Base-by-base conservation (phyloP, 2,888 invertebrate species). In the Muscina levida region DNA sequence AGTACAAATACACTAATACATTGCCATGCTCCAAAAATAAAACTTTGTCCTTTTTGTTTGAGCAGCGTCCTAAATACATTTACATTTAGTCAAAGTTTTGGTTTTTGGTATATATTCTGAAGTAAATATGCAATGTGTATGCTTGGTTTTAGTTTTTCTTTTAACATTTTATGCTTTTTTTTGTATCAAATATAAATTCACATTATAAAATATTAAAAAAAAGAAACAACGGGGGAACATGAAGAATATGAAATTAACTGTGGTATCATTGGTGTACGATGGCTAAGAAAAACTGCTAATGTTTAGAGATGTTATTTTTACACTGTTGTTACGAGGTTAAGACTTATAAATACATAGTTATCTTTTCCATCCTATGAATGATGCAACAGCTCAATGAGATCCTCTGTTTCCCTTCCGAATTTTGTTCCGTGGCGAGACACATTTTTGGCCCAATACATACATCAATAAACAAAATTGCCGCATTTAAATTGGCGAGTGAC, bases 201-300 rank as follows among this genome's bases (percentile, higher is more conserved):
- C 59, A 81, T 77, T 77, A 81, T 72, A 77, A 77, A 77, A 73
- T 65, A 76, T 62, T 46, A 71, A 65, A 76, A 62, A 26, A 65
- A 71, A 42, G 66, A 42, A 24, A 65, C 62, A 19, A 22, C n/a
- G n/a, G n/a, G n/a, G n/a, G 42, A 15, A 19, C 6, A n/a, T 31
- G 19, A 71, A 74, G 73, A 68, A 72, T 56, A 67, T n/a, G 53
- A 42, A 81, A 72, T 56, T n/a, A 42, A 53, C 59, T 22, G 10
- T 68, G 42, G 31, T 13, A 15, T 22, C 19, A 59, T n/a, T 17
- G 13, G n/a, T 15, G 51, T 10, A 72, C 3, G 48, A 71, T 57
- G 68, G 39, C 6, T 8, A 15, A 3, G 56, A 62, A 59, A 3
- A 48, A 37, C 37, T 6, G 10, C 37, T 37, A 37, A 6, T 37